phyloP scores from a whole-genome alignment of 2,797 vertebrate genomes.

The Hylomyscus alleni region DNA sequence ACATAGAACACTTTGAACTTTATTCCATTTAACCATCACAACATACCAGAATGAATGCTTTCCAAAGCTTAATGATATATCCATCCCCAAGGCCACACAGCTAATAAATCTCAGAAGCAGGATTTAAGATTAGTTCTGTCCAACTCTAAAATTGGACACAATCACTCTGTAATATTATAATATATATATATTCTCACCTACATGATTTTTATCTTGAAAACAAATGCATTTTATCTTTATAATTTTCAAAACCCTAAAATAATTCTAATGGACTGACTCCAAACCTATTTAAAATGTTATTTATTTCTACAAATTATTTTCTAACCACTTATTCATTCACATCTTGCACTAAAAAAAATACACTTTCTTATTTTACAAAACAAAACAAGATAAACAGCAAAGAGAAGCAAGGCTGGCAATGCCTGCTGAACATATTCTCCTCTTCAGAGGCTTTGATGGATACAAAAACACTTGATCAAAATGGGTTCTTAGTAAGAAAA shows the following conservation, averaged over 20 bases:
- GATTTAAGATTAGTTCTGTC: not conserved
- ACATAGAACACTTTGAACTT: not conserved
- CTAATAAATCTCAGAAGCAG: not conserved
- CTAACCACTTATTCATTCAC: constrained; percentile 24
- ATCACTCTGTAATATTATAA: not conserved
- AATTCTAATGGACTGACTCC: not conserved
- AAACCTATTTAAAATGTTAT: not conserved
- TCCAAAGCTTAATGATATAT: not conserved
- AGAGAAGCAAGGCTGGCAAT: not conserved
- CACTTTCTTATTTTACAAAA: not conserved
- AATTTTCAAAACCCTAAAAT: constrained; percentile 11
- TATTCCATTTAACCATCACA: constrained; percentile 3
- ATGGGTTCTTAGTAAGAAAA: not conserved
- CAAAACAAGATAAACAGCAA: not conserved
- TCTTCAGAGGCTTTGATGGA: not conserved
- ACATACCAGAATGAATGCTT: not conserved
- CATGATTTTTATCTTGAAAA: not conserved
- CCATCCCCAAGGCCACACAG: not conserved
- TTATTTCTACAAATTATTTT: constrained; percentile 35
- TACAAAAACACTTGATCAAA: constrained; percentile 24
- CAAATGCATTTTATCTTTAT: not conserved
- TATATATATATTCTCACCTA: not conserved
- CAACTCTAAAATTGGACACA: not conserved
- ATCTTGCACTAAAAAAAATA: constrained; percentile 10
- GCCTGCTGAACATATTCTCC: not conserved